Evolutionary conservation across 2,113 vertebrate species (phyloP), one percentile per base, ranked within the genome.

Genomic region (Chaetorhynchus papuensis): DNA sequence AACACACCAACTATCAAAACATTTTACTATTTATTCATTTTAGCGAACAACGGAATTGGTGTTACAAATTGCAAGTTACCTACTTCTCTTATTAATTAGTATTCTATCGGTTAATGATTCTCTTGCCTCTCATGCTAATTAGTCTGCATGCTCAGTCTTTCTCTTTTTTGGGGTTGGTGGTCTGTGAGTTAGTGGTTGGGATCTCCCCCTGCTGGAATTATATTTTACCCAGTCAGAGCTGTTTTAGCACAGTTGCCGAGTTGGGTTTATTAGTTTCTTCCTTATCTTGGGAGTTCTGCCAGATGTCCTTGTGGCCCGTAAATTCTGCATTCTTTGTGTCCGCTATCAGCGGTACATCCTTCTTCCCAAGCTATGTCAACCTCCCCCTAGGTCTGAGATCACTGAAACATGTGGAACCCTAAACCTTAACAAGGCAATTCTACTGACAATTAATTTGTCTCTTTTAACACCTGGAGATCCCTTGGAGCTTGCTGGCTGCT

Each of bases 331-430:
- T 68, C 39, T 47, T 68, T 41, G 39, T 47, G 30, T 15, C 13
- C 27, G 2, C 39, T 39, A 30, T 52, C 60, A 66, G 52, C 2
- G 13, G 69, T 7, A 39, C 69, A 15, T 26, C 17, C 70, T 76
- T 47, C 47, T 41, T 50, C 20, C n/a, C 70, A 41, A 26, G 54
- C 63, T 42, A 15, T 15, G 47, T 22, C 17, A 53, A 31, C 17
- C 47, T 54, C 21, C 61, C n/a, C 10, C 47, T 31, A 27, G 30
- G 4, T 33, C 54, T 54, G 63, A 54, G 79, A 7, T 61, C 70
- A 31, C 0, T 19, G 41, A 33, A 47, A 22, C 63, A 2, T 0
- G 30, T 6, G 15, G 41, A 69, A 12, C 53, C 11, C n/a, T 54
- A 54, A 31, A 54, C 21, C 21, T 41, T 60, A 61, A 31, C 16